Conservation (phyloP, 2,113 vertebrate species). For the Sigmodon hispidus region DNA sequence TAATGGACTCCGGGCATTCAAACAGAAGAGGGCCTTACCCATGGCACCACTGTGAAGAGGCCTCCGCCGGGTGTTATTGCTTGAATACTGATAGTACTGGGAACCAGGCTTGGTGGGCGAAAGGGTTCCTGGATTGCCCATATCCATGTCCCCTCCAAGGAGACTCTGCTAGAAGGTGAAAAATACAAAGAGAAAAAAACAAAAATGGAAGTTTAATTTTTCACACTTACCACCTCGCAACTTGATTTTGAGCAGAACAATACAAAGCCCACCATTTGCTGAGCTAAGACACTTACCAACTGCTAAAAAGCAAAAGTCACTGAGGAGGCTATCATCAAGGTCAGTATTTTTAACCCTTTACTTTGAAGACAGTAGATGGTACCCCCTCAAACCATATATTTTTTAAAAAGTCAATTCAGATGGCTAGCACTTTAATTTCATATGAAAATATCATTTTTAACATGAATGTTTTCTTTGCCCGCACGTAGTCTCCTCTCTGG, state of each 20-base stretch:
- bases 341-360: constrained; percentile 21
- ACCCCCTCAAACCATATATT: neutral
- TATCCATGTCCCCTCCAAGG: constrained; percentile 94
- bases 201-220: constrained; percentile 71
- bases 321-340: constrained; percentile 44
- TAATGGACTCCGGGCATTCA: neutral
- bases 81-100: constrained; percentile 96
- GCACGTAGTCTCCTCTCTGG: neutral
- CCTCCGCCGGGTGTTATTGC: constrained; percentile 94
- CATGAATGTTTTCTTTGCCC: constrained; percentile 52
- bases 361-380: neutral
- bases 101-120: constrained; percentile 95
- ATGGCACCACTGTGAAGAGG: constrained; percentile 91
- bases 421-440: neutral
- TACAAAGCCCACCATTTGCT: constrained; percentile 42
- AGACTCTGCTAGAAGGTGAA: constrained; percentile 88
- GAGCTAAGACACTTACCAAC: neutral
- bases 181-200: constrained; percentile 61
- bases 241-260: constrained; percentile 58
- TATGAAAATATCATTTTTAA: constrained; percentile 36
- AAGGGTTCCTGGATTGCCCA: constrained; percentile 94
- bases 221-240: constrained; percentile 43
- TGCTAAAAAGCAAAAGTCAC: constrained; percentile 26
- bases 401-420: neutral
- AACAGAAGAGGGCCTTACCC: constrained; percentile 88